These are phyloP conservation scores for Xiphorhynchus erythropygius DNA, from an alignment of 2,797 vertebrate species.

Conservation along the genomic window DNA sequence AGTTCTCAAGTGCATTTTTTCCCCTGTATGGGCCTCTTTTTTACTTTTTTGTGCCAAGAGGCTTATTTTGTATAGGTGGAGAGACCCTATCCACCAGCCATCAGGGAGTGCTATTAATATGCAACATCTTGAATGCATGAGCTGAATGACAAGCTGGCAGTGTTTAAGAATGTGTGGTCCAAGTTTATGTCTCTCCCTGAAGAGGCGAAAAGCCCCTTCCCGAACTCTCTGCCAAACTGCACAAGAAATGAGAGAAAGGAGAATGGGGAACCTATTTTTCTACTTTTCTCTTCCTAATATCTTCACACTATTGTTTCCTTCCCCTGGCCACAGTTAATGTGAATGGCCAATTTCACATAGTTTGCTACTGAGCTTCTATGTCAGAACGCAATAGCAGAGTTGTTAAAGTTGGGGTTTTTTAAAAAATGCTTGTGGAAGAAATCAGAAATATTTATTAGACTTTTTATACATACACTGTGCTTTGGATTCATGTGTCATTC, in stretches of 20 bases:
- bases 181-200: constrained; percentile 64
- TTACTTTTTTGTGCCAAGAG: constrained; percentile 47
- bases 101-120: constrained; percentile 55
- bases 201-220: constrained; percentile 21
- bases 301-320: neutral
- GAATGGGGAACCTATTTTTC: neutral
- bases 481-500: neutral
- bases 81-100: constrained; percentile 53
- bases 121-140: constrained; percentile 56
- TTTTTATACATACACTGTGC: neutral
- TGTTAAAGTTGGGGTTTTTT: neutral
- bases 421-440: neutral
- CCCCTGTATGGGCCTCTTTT: constrained; percentile 14
- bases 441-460: neutral
- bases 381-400: neutral
- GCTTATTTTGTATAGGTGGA: constrained; percentile 41
- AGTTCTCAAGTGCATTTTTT: constrained; percentile 50
- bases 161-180: constrained; percentile 23
- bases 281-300: neutral
- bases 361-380: neutral
- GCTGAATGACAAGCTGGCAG: constrained; percentile 67
- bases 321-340: neutral
- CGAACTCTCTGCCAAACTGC: constrained; percentile 44
- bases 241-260: constrained; percentile 11
- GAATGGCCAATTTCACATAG: neutral